Evolutionary conservation across 1,140 invertebrate genomes (phyloP), one percentile per base, ranked within the genome.

Genomic region (Oryzaephilus surinamensis): DNA sequence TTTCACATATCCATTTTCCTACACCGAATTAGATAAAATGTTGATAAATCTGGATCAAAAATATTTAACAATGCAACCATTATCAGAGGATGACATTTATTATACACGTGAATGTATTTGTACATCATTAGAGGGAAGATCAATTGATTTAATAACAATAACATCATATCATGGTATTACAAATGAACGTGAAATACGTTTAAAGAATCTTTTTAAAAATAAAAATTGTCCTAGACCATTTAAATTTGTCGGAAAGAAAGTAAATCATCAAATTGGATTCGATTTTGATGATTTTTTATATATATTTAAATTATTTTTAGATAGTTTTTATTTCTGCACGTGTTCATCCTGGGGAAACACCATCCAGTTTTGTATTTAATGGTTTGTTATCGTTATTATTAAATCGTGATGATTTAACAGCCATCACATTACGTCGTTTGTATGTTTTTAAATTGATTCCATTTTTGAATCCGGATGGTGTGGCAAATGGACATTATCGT

Each of bases 391-490:
- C 88, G 56, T 78, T 87, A 23, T 57, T 85, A 32, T 55, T 95
- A 4, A 73, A 75, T 40, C 70, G 76, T 17, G 76, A 81, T 32
- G 84, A 91, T 57, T 70, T 76, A 19, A 77, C 88, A 17, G 87
- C 72, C 60, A 52, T 75, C 36, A 65, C 71, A 48, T 63, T 94
- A 8, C 69, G 90, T 24, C 77, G 81, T 49, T 59, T 77, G 24
- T 88, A 84, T 57, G 85, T 95, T 32, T 94, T 96, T 65, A 94
- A 95, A 66, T 64, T 95, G 46, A 81, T 96, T 40, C 90, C 91
- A 2, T 86, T 93, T 71, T 65, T 95, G 30, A 96, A 96, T 66
- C 90, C 91, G 1, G 91, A 96, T 61, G 90, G 91, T 5, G 90
- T 94, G 1, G 77, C 77, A n/a, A 68, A 75, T 32, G 90, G 90